phyloP scores from a whole-genome alignment of 1,140 invertebrate species.

The Brachionus angularis region DNA sequence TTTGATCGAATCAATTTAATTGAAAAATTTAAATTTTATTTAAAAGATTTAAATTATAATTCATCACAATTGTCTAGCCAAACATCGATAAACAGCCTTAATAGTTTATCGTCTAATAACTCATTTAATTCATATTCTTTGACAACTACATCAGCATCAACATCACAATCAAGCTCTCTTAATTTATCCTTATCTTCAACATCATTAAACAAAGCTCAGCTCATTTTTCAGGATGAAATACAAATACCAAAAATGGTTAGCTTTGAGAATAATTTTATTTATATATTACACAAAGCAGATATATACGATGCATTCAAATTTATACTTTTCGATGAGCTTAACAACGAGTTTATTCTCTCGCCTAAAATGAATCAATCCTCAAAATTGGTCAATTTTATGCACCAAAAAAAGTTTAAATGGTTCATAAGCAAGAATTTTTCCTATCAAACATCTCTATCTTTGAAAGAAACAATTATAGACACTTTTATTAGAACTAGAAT shows the following conservation, averaged over 20 bases:
- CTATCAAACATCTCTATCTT: background rate
- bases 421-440: conserved; percentile 10
- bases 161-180: background rate
- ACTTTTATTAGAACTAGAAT: conserved; percentile 12
- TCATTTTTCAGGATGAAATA: background rate
- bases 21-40: background rate
- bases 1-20: conserved; percentile 10
- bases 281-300: conserved; percentile 4
- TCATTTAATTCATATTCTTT: too few species aligned
- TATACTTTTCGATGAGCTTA: conserved; percentile 25
- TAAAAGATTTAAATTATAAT: background rate
- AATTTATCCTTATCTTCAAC: background rate
- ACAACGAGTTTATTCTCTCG: background rate
- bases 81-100: background rate
- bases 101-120: background rate
- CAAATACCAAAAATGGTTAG: too few species aligned
- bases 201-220: background rate
- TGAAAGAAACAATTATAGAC: conserved; percentile 33
- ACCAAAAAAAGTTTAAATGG: conserved; percentile 41
- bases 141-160: too few species aligned
- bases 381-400: conserved; percentile 20
- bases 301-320: conserved; percentile 31
- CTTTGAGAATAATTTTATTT: too few species aligned
- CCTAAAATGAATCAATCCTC: conserved; percentile 17
- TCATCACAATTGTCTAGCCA: background rate